Evolutionary conservation across 2,888 invertebrate genomes (phyloP).

Genomic region (Heliconius charithonia): DNA sequence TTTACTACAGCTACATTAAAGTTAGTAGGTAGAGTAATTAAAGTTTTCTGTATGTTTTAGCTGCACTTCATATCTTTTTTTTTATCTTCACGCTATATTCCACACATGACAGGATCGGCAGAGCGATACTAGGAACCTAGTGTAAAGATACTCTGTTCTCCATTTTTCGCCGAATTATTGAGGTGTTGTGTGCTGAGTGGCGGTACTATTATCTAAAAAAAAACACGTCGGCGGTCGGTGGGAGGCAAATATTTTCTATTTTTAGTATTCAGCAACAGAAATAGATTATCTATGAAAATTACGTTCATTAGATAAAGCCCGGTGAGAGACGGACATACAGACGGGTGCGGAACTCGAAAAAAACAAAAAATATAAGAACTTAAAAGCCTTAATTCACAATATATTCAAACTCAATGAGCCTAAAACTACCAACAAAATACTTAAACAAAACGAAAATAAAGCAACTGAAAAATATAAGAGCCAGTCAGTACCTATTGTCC

Average conservation of each 20-base stretch:
- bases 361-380: background rate
- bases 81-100: background rate
- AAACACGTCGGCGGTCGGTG: no score
- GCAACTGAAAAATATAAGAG: background rate
- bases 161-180: background rate
- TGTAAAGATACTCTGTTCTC: background rate
- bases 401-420: background rate
- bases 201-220: background rate
- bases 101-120: background rate
- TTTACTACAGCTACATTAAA: conserved; percentile 8
- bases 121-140: background rate
- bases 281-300: no score
- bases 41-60: background rate
- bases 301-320: no score
- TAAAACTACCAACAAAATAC: background rate
- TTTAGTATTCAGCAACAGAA: no score
- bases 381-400: background rate
- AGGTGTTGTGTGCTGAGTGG: no score
- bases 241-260: no score
- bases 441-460: background rate
- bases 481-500: background rate
- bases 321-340: no score
- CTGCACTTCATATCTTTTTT: no score
- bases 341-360: background rate
- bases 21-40: conserved; percentile 1